phyloP scores from a whole-genome alignment of 2,797 vertebrate species.

The Crocodylus rhombifer region DNA sequence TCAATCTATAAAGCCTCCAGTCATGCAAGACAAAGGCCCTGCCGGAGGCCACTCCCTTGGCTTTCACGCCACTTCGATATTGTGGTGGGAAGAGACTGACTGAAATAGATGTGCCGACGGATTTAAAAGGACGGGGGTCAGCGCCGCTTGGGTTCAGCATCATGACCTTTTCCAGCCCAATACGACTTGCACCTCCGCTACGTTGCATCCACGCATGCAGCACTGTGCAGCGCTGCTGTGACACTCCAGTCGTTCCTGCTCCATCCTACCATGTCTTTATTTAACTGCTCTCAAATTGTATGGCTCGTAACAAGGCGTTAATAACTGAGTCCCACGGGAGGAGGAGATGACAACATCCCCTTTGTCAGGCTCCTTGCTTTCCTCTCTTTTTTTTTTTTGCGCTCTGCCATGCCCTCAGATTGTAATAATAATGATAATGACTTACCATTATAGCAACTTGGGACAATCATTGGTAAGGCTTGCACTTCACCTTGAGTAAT shows the following conservation, averaged over 20 bases:
- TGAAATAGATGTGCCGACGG: neutral
- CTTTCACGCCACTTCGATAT: neutral
- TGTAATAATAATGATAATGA: rapidly evolving
- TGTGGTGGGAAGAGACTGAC: neutral
- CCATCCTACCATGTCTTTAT: neutral
- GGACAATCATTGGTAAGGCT: rapidly evolving
- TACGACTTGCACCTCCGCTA: neutral
- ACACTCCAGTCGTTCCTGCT: neutral
- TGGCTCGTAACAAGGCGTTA: neutral
- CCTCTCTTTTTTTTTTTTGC: too few species aligned
- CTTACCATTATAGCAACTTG: rapidly evolving
- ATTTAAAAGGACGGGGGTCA: neutral
- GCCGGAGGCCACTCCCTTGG: neutral
- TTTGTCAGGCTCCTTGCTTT: rapidly evolving
- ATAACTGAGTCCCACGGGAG: neutral
- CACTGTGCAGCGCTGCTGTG: neutral
- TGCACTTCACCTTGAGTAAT: rapidly evolving
- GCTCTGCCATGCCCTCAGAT: too few species aligned
- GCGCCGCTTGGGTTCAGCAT: neutral
- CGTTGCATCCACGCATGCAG: neutral
- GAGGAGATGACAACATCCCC: neutral
- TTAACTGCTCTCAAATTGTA: neutral
- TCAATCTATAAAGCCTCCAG: neutral
- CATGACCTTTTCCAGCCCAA: neutral
- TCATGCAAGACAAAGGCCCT: neutral